Conservation (phyloP, 2,113 vertebrate genomes). For the Epinephelus moara region DNA sequence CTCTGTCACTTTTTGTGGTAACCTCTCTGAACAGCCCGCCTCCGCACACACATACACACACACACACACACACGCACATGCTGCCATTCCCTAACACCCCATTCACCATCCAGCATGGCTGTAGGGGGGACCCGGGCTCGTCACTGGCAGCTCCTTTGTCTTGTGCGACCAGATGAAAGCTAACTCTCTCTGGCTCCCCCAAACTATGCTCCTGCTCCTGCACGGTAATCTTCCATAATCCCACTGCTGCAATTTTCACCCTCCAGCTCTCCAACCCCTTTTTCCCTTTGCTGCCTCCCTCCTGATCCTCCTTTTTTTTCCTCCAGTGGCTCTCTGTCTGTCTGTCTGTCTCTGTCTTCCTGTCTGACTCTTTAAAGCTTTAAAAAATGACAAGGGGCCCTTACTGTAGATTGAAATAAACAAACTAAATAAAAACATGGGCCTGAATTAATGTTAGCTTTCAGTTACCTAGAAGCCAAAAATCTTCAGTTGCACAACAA, state of each 20-base stretch:
- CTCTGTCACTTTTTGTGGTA: neutral
- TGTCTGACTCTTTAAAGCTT: neutral
- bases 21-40: neutral
- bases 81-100: constrained; percentile 50
- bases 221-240: constrained; percentile 80
- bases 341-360: neutral
- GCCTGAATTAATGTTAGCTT: neutral
- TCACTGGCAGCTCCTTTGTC: constrained; percentile 77
- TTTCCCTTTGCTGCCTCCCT: constrained; percentile 17
- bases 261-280: constrained; percentile 45
- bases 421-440: neutral
- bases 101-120: constrained; percentile 55
- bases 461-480: neutral
- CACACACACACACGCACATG: neutral
- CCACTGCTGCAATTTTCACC: constrained; percentile 72
- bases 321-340: neutral
- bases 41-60: neutral
- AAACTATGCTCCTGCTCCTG: constrained; percentile 71
- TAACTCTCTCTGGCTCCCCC: constrained; percentile 57
- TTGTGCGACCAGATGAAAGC: constrained; percentile 74
- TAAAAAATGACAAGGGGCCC: neutral
- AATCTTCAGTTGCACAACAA: too few species aligned
- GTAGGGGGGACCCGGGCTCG: constrained; percentile 35
- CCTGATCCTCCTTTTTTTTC: constrained; percentile 25
- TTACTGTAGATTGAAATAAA: neutral